Conservation (phyloP, 1,140 invertebrate genomes). For the Trachelipus rathkii region DNA sequence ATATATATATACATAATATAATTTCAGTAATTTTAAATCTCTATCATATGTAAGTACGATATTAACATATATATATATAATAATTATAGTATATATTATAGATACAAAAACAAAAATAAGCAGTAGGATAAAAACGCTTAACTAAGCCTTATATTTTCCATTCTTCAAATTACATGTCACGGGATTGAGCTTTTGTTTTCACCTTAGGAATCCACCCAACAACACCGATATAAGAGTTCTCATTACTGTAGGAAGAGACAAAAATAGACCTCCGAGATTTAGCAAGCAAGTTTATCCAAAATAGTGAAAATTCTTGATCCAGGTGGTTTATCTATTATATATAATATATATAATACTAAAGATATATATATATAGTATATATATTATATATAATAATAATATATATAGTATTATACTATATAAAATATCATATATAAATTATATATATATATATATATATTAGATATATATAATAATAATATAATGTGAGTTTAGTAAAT, state of each 20-base stretch:
- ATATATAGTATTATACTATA: neutral
- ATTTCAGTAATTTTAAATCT: too few species aligned
- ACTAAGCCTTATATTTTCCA: too few species aligned
- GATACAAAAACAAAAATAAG: too few species aligned
- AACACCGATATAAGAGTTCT: slow-evolving; percentile 45
- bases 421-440: slow-evolving; percentile 19
- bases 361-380: slow-evolving; percentile 14
- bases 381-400: slow-evolving; percentile 7
- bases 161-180: too few species aligned
- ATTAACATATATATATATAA: too few species aligned
- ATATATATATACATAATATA: too few species aligned
- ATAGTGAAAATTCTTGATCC: slow-evolving; percentile 42
- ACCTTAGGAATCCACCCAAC: slow-evolving; percentile 29
- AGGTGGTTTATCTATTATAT: slow-evolving; percentile 21
- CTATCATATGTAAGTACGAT: too few species aligned
- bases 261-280: slow-evolving; percentile 47
- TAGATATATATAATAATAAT: slow-evolving; percentile 12
- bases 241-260: slow-evolving; percentile 47
- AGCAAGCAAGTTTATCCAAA: slow-evolving; percentile 34
- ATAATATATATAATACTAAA: slow-evolving; percentile 20
- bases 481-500: too few species aligned
- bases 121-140: too few species aligned
- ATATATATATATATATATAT: slow-evolving; percentile 16
- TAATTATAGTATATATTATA: too few species aligned
- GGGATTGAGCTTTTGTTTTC: neutral